phyloP scores from a whole-genome alignment of 2,797 vertebrate species.

The Esox masquinongy region DNA sequence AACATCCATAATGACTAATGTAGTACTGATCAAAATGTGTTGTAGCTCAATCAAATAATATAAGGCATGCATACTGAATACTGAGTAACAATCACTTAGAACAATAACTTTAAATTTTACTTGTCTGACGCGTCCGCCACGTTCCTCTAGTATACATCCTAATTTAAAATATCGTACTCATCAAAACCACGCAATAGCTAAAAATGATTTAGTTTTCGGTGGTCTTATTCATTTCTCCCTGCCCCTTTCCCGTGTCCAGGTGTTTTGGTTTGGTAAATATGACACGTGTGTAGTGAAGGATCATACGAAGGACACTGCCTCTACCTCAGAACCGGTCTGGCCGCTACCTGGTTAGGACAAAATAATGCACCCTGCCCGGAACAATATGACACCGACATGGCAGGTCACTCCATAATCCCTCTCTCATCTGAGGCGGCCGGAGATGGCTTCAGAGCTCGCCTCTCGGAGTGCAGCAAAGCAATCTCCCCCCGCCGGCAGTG shows the following conservation, averaged over 20 bases:
- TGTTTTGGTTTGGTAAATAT: slow-evolving; percentile 29
- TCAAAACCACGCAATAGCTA: background rate
- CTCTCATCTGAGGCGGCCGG: slow-evolving; percentile 94
- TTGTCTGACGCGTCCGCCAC: background rate
- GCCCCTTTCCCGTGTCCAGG: background rate
- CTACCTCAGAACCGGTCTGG: slow-evolving; percentile 70
- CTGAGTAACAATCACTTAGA: background rate
- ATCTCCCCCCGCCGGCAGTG: slow-evolving; percentile 81
- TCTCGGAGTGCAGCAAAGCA: slow-evolving; percentile 91
- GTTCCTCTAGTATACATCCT: background rate
- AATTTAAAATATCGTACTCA: background rate
- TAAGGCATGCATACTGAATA: background rate
- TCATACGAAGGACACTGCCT: slow-evolving; percentile 79
- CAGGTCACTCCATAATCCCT: slow-evolving; percentile 98
- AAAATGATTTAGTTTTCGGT: background rate
- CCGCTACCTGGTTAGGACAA: slow-evolving; percentile 87
- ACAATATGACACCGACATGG: slow-evolving; percentile 96
- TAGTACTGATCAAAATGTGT: background rate
- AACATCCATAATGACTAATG: slow-evolving; percentile 5
- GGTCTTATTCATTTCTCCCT: background rate
- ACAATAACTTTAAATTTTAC: background rate
- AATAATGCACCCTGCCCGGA: slow-evolving; percentile 92
- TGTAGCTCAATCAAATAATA: background rate
- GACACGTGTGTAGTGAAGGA: slow-evolving; percentile 82
- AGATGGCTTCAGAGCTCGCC: slow-evolving; percentile 94